Evolutionary conservation across 1,140 invertebrate genomes (phyloP), one percentile per base, ranked within the genome.

Genomic region (Ladona fulva): DNA sequence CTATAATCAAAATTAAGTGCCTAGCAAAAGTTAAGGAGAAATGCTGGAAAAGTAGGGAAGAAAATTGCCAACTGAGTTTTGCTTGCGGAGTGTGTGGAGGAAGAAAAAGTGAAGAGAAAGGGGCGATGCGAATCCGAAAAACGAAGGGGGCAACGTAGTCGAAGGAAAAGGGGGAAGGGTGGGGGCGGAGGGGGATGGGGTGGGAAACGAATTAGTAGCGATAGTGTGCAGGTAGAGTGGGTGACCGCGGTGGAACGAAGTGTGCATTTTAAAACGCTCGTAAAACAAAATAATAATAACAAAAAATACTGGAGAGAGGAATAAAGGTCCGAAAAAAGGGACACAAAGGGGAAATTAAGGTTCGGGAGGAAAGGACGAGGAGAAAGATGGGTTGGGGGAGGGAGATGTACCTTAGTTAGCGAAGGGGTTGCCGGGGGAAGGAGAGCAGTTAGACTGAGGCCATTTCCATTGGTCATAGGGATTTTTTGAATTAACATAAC

Each of bases 261-360:
- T 66, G 52, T 66, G 52, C 52, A 66, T 66, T 66, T 66, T 66
- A 66, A 66, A 66, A 66, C 52, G 52, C 52, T 22, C 52, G 52
- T 66, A 66, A 66, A 66, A 66, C 52, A 66, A 66, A 66, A 66
- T 66, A 66, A 66, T 66, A 66, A 66, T 66, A 66, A 66, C 52
- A 66, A 66, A 66, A 66, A 66, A 66, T 66, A 66, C 52, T 3
- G 52, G n/a, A 66, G 52, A 22, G 52, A 66, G 52, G 52, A 66
- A 66, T 66, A 66, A 66, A 66, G 52, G 52, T 12, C 52, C 52
- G 3, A 66, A 66, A 66, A 66, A 66, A 66, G 52, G 52, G 52
- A 66, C 52, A 66, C 52, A 66, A 66, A 66, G 52, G 52, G 52
- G 52, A 66, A 66, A 66, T 66, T 66, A 66, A 66, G 52, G 52